Conservation (phyloP, 30 jellyfish, hydroid and myxozoan species). For the Hydra vulgaris region DNA sequence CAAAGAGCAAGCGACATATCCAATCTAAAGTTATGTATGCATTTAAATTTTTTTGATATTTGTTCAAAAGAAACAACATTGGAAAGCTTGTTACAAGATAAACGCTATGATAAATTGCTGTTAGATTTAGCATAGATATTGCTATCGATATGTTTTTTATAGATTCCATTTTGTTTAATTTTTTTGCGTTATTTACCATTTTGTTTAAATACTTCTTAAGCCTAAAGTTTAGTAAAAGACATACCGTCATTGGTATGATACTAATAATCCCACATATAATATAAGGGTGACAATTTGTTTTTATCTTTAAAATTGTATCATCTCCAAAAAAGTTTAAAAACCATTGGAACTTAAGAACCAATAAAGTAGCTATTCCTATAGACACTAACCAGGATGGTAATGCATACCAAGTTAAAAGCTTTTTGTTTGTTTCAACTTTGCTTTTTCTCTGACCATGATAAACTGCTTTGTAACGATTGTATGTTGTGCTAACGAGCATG, state of each 20-base stretch:
- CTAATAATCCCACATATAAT: constrained; percentile 10
- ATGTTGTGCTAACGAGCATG: not conserved
- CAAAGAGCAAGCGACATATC: not conserved
- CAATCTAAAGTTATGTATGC: not conserved
- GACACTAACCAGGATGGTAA: constrained; percentile 13
- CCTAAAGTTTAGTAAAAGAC: not conserved
- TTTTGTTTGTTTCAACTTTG: not conserved
- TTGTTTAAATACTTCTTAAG: not conserved
- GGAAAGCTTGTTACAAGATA: not conserved
- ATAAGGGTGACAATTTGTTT: not conserved
- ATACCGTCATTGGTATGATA: not conserved
- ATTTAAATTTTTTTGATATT: not conserved
- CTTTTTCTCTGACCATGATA: not conserved
- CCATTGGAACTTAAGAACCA: no score
- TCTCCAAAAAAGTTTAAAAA: no score
- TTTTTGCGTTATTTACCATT: not conserved
- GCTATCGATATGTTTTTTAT: not conserved
- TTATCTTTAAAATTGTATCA: not conserved
- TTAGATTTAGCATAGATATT: not conserved
- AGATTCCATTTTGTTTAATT: not conserved
- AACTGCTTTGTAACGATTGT: constrained; percentile 2
- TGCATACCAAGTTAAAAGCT: not conserved
- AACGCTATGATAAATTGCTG: not conserved
- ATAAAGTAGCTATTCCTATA: not conserved
- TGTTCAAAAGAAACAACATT: not conserved